Evolutionary conservation across 2,113 vertebrate species (phyloP), one percentile per base, ranked within the genome.

Genomic region (Malurus cyaneus): DNA sequence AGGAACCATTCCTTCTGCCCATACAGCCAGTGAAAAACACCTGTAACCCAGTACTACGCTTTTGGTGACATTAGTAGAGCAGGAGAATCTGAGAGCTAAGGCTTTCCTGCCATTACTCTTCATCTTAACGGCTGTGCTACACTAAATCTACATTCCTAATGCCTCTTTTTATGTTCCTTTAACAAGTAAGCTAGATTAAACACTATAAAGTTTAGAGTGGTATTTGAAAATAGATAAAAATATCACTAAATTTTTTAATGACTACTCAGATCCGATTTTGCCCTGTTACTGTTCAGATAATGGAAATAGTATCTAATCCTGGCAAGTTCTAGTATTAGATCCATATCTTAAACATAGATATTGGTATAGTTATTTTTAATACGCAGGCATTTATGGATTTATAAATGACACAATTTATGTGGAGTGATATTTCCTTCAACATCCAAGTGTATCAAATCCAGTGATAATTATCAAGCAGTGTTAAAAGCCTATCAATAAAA

Each of bases 141-240:
- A 78, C 67, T 95, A 94, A 83, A 92, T 93, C 88, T 94, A 73
- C 85, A 80, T 93, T 89, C 60, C 53, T 80, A 90, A 86, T 67
- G 65, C 28, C 52, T 50, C 69, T 80, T 95, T 95, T 96, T 74
- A 96, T 88, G 82, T 86, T 86, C n/a, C 64, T 86, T 88, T 94
- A 97, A 86, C 71, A 93, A 93, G 82, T 57, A 90, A 93, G 52
- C 72, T 86, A 92, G 60, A 93, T 96, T 64, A 90, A 95, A 78
- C 64, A 81, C 72, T 74, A 71, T 92, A 78, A 92, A 88, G 42
- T 83, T 94, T 88, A 88, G 82, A 90, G 76, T 81, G 44, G 60
- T 86, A 92, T 93, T 90, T 92, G 94, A 95, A 96, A 96, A 94
- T 18, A 86, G 85, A 90, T 96, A 86, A 96, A 96, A 97, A 88